Base-by-base conservation (phyloP, 2,797 vertebrate species). In the Brachyalestes nurse region DNA sequence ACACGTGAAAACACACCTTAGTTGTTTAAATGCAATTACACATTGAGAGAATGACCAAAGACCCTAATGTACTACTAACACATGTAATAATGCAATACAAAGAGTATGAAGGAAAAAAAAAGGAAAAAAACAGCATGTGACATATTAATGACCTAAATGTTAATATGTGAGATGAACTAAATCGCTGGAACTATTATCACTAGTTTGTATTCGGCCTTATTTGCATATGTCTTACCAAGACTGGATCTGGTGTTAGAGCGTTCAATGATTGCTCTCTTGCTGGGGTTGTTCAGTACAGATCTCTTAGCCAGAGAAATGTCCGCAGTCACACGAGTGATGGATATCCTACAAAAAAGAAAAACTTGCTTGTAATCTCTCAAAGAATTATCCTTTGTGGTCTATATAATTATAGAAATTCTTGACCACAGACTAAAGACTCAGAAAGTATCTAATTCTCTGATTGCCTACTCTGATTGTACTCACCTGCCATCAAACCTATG, bases 401-500 rank as follows among this genome's bases (percentile, higher is more conserved):
- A n/a, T 21, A n/a, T 21, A n/a, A 3, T 21, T 57, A 14, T 9
- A n/a, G 49, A 57, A 9, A n/a, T 21, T n/a, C 6, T 12, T 21
- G 12, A 25, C 23, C 9, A 61, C 10, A 5, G 23, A 61, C 21
- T 61, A 13, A 61, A 60, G 9, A 25, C 21, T 23, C 17, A 55
- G 28, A 28, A 28, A 34, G 13, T 51, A 8, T 45, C 7, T 13
- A 51, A 51, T 13, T 51, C 3, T 2, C 47, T 51, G 7, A 64
- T 19, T 6, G 2, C 16, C n/a, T 12, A 60, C 53, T 49, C n/a
- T 60, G 6, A 49, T 49, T n/a, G 23, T n/a, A 87, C 96, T 96
- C 91, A 99, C 98, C 98, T 99, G 94, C 98, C 98, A 87, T 99
- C 98, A 95, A 99, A 99, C 92, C 97, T 96, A 95, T 99, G 98